Percentiles rank a stretch among this genome's conserved stretches.
Evolutionary conservation across 2,888 invertebrate genomes (phyloP).

Genomic region (Orchesellides sinensis): DNA sequence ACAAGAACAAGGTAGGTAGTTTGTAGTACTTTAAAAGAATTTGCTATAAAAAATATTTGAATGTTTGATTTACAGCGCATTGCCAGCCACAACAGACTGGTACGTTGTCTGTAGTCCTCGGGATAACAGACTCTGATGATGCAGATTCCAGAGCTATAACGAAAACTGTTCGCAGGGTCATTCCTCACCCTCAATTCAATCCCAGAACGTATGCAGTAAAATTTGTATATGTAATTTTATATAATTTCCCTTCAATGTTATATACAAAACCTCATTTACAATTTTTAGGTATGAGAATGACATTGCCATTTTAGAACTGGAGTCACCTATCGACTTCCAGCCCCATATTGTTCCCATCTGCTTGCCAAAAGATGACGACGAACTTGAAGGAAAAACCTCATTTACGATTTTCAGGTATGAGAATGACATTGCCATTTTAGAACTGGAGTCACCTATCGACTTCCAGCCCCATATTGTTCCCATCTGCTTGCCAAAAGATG

Average conservation of each 20-base stretch:
- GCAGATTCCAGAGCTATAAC: slow-evolving; percentile 80
- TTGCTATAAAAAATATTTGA: not conserved
- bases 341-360: slow-evolving; percentile 95
- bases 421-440: slow-evolving; percentile 91
- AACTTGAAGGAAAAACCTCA: slow-evolving; percentile 90
- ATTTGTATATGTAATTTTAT: not conserved
- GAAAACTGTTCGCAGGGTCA: slow-evolving; percentile 89
- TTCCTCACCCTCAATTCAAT: slow-evolving; percentile 92
- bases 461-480: slow-evolving; percentile 94
- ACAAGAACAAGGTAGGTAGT: not conserved
- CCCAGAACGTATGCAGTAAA: slow-evolving; percentile 89
- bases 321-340: slow-evolving; percentile 78
- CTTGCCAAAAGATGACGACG: slow-evolving; percentile 85
- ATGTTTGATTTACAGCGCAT: slow-evolving; percentile 36
- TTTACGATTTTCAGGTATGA: slow-evolving; percentile 78
- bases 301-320: slow-evolving; percentile 86
- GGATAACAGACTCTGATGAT: slow-evolving; percentile 59
- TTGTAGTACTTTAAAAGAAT: not conserved
- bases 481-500: slow-evolving; percentile 89
- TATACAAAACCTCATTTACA: no score
- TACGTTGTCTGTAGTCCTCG: slow-evolving; percentile 55
- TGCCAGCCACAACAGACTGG: slow-evolving; percentile 65
- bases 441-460: slow-evolving; percentile 88
- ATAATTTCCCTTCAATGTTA: not conserved
- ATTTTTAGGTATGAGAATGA: slow-evolving; percentile 85